Evolutionary conservation across 2,797 vertebrate species (phyloP).

Genomic region (Onychomys leucogaster): DNA sequence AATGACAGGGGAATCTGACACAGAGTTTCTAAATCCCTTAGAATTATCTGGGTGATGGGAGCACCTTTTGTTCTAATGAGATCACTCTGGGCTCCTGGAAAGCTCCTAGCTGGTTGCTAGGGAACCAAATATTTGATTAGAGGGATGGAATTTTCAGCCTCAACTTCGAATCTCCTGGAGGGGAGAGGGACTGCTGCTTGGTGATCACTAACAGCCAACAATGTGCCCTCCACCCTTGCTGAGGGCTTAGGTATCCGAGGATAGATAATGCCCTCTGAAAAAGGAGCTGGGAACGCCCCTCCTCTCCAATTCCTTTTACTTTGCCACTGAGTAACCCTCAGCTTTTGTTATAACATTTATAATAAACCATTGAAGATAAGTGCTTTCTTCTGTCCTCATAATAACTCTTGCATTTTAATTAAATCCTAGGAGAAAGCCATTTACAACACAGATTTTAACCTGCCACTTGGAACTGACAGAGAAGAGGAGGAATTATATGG

Average conservation of each 20-base stretch:
- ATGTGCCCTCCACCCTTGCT: not conserved
- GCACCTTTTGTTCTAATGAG: not conserved
- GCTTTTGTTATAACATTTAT: not conserved
- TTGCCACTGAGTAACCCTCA: not conserved
- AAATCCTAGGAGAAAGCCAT: not conserved
- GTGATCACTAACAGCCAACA: not conserved
- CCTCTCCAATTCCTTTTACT: not conserved
- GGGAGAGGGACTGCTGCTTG: not conserved
- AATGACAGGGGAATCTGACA: not conserved
- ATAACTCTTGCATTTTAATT: not conserved
- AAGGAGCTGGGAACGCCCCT: too few relatives aligned
- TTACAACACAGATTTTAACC: not conserved
- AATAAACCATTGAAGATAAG: not conserved
- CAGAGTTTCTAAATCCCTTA: not conserved
- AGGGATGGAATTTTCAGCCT: not conserved
- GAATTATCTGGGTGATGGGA: not conserved
- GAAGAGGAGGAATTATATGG: not conserved
- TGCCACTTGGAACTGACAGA: not conserved
- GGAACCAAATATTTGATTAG: not conserved
- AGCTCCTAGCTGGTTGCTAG: not conserved
- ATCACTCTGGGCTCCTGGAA: not conserved
- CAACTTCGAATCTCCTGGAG: not conserved
- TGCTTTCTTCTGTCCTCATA: not conserved
- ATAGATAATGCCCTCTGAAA: not conserved
- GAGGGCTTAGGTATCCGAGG: not conserved